These are phyloP conservation scores for Montipora foliosa DNA, from an alignment of 64 coral and sea anemone species.

Conservation along the genomic window DNA sequence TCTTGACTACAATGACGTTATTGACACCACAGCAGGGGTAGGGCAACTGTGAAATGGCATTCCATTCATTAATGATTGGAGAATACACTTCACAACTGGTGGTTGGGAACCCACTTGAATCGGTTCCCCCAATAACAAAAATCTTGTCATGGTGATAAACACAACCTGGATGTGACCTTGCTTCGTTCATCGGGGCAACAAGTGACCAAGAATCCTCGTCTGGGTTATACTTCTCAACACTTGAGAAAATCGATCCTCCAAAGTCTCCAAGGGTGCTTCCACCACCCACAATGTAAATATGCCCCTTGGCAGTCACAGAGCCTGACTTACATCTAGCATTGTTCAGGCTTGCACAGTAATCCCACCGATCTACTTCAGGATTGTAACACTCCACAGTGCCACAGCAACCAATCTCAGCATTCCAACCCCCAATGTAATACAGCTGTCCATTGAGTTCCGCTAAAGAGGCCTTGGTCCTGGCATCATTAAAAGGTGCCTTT, in stretches of 20 bases:
- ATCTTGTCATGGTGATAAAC: constrained; percentile 58
- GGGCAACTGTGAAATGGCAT: constrained; percentile 56
- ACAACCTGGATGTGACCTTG: constrained; percentile 1
- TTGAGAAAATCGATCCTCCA: constrained; percentile 12
- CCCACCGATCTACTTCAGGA: constrained; percentile 29
- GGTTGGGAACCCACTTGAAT: constrained; percentile 7
- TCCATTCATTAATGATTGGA: constrained; percentile 53
- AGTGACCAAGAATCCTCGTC: constrained; percentile 55
- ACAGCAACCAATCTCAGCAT: background rate
- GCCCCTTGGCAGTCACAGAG: constrained; percentile 11
- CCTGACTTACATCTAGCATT: constrained; percentile 23
- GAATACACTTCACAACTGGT: constrained; percentile 60
- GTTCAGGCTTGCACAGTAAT: constrained; percentile 20
- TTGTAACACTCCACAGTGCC: constrained; percentile 69
- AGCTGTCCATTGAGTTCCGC: constrained; percentile 34
- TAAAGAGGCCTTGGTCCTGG: constrained; percentile 9
- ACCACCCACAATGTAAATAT: constrained; percentile 66
- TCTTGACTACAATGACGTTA: constrained; percentile 55
- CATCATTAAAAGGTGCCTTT: constrained; percentile 25
- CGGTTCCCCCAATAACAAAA: constrained; percentile 66
- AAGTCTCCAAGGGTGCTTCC: background rate
- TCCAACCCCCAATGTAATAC: constrained; percentile 70
- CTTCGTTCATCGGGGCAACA: constrained; percentile 57
- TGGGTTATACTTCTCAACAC: constrained; percentile 72
- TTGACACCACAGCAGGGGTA: constrained; percentile 31